Evolutionary conservation across 2,888 invertebrate genomes (phyloP).

Genomic region (Napeogenes inachia): DNA sequence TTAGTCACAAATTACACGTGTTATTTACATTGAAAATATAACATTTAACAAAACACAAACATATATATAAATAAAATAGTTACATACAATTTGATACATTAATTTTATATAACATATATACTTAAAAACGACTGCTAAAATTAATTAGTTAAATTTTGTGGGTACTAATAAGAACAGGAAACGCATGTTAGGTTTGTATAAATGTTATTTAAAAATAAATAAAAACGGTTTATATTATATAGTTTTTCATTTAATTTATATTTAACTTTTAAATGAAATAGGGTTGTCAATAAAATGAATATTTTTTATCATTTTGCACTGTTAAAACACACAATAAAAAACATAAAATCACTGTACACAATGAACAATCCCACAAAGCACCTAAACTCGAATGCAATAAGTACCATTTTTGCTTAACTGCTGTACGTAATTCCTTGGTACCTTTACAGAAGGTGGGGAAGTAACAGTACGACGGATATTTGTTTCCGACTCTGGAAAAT

Average conservation of each 20-base stretch:
- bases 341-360: slow-evolving; percentile 3
- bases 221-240: too few species aligned
- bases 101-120: too few species aligned
- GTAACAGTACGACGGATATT: slow-evolving; percentile 47
- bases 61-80: neutral
- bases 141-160: too few species aligned
- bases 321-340: neutral
- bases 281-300: neutral
- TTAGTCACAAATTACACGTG: too few species aligned
- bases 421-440: slow-evolving; percentile 41
- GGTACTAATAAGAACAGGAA: too few species aligned
- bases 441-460: slow-evolving; percentile 47
- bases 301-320: too few species aligned
- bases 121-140: too few species aligned
- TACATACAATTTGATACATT: too few species aligned
- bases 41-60: neutral
- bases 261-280: too few species aligned
- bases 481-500: slow-evolving; percentile 54
- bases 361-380: slow-evolving; percentile 9
- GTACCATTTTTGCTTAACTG: slow-evolving; percentile 32
- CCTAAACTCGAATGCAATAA: slow-evolving; percentile 41
- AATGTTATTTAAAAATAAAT: too few species aligned
- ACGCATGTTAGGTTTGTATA: too few species aligned
- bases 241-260: too few species aligned
- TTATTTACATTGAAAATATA: neutral